Evolutionary conservation across 2,888 invertebrate species (phyloP).

Genomic region (Schrankia costaestrigalis): DNA sequence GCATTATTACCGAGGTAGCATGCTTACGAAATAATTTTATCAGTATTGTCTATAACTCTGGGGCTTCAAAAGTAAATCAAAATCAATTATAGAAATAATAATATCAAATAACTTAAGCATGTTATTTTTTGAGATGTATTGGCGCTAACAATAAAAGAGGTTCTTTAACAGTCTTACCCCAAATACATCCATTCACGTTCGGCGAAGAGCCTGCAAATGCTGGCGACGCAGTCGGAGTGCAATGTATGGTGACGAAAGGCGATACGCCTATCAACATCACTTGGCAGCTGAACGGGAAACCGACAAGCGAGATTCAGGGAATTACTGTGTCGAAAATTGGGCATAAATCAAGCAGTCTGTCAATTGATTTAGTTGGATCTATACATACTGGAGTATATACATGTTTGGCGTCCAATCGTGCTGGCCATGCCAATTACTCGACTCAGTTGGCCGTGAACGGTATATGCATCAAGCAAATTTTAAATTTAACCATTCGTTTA

Average conservation of each 20-base stretch:
- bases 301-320: slow-evolving; percentile 74
- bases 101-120: too few relatives aligned
- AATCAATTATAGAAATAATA: too few relatives aligned
- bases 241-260: slow-evolving; percentile 88
- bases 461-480: slow-evolving; percentile 1
- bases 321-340: slow-evolving; percentile 80
- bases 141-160: too few relatives aligned
- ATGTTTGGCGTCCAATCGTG: slow-evolving; percentile 8
- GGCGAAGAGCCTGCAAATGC: slow-evolving; percentile 88
- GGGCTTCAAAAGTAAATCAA: too few relatives aligned
- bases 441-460: slow-evolving; percentile 70
- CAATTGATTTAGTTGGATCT: slow-evolving; percentile 86
- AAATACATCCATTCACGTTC: slow-evolving; percentile 87
- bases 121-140: too few relatives aligned
- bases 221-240: slow-evolving; percentile 86
- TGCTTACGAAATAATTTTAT: too few relatives aligned
- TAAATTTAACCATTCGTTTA: not conserved
- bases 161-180: slow-evolving; percentile 87
- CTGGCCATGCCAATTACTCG: slow-evolving; percentile 9
- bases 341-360: slow-evolving; percentile 83
- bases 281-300: slow-evolving; percentile 86
- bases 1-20: too few relatives aligned
- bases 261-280: slow-evolving; percentile 87
- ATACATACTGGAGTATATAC: slow-evolving; percentile 85
- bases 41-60: too few relatives aligned